Evolutionary conservation across 1,140 invertebrate genomes (phyloP).

Genomic region (Zaprionus africanus): DNA sequence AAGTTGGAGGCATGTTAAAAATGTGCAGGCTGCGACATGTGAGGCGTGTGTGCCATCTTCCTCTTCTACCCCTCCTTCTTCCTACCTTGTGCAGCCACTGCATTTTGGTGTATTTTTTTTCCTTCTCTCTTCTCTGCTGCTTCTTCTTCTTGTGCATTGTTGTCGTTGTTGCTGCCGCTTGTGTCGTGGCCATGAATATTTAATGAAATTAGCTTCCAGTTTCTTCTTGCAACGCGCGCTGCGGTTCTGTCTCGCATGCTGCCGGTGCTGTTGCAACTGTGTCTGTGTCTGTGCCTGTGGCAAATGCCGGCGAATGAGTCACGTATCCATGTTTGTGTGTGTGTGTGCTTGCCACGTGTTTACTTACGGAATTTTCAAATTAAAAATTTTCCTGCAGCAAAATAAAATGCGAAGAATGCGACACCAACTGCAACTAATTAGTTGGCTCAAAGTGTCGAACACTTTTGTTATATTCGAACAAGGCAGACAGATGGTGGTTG

Average conservation of each 20-base stretch:
- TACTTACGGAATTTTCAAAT: constrained; percentile 53
- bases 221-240: constrained; percentile 64
- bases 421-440: constrained; percentile 30
- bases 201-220: constrained; percentile 80
- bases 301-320: constrained; percentile 2
- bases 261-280: constrained; percentile 12
- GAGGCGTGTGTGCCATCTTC: not conserved
- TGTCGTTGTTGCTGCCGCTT: constrained; percentile 23
- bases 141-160: constrained; percentile 1
- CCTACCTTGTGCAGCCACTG: constrained; percentile 31
- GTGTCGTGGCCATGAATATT: constrained; percentile 77
- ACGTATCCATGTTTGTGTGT: constrained; percentile 12
- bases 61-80: not conserved
- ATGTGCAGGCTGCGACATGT: constrained; percentile 26
- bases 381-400: constrained; percentile 35
- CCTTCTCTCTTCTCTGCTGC: not conserved
- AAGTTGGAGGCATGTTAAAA: constrained; percentile 35
- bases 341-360: constrained; percentile 50
- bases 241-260: constrained; percentile 41
- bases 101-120: constrained; percentile 32
- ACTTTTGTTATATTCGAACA: not conserved
- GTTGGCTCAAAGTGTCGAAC: constrained; percentile 14
- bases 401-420: constrained; percentile 19
- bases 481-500: not conserved
- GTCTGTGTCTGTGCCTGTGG: constrained; percentile 18